Evolutionary conservation across 92 coral and sea anemone genomes (phyloP), one percentile per base, ranked within the genome.

Genomic region (Phenganax marumi): DNA sequence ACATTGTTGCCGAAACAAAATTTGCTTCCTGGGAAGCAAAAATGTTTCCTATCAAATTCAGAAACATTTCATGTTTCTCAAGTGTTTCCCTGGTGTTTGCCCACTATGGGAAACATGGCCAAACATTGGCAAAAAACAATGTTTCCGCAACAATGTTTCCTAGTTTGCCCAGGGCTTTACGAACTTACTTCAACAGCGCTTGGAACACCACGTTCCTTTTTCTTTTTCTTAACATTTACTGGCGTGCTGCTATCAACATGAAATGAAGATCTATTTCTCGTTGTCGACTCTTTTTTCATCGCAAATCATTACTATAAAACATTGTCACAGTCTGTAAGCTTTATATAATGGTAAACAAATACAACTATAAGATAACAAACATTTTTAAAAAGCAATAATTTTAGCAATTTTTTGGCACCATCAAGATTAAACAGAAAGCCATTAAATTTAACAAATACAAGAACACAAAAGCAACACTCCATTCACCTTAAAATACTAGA

Each of bases 241-340:
- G 98, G 97, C 1, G 95, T 94, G 70, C 90, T 91, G 82, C 91
- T 92, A 77, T 89, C 97, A 76, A 94, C 97, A 84, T 94, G 97
- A 70, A 92, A 93, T 56, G 97, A 97, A 77, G 93, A 91, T 85
- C 89, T 94, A 43, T 90, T 78, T 63, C 83, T 78, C 60, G 72
- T 72, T 47, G 14, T 48, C 4, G 43, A 33, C 83, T 78, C 83
- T 49, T 19, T 51, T 68, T 78, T 78, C 83, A 78, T 78, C 47
- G 66, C 83, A 65, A 78, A 25, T 60, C 83, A 78, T 78, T 16
- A 78, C 83, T 77, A 24, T 54, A 54, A 19, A 58, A 58, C 65
- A 1, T 7, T 58, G 4, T 58, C 65, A 7, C 0, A 13, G 8
- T 13, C 13, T 18, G 23, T 13, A 58, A 2, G 21, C 65, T 58